Evolutionary conservation across 2,797 vertebrate species (phyloP).

Genomic region (Gallirallus australis): DNA sequence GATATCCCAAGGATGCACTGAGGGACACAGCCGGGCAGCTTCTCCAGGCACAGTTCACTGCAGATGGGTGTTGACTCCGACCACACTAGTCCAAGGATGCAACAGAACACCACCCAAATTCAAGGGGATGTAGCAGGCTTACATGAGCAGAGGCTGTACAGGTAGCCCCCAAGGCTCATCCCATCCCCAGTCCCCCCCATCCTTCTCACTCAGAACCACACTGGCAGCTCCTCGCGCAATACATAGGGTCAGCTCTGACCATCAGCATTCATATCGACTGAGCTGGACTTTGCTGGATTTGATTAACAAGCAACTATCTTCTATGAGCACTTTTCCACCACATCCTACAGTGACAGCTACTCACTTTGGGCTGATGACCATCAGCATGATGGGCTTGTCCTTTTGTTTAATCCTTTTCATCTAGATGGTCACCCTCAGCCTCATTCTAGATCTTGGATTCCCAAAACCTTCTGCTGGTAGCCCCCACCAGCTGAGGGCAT

Average conservation of each 20-base stretch:
- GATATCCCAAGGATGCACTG: not conserved
- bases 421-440: not conserved
- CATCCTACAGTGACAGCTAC: not conserved
- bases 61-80: not conserved
- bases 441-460: not conserved
- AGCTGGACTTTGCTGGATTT: not conserved
- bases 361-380: not conserved
- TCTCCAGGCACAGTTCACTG: not conserved
- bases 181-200: not conserved
- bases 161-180: not conserved
- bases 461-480: not conserved
- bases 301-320: not conserved
- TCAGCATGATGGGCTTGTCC: not conserved
- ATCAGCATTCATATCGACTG: accelerated
- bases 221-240: accelerated
- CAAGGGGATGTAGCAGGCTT: not conserved
- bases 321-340: not conserved
- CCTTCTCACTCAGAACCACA: not conserved
- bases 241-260: accelerated
- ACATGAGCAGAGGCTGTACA: not conserved
- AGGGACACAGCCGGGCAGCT: not conserved
- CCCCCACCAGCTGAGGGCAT: not conserved
- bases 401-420: not conserved
- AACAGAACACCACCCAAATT: not conserved
- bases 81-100: not conserved